Base-by-base conservation (phyloP, 2,888 invertebrate species). In the Oscheius myriophilus region DNA sequence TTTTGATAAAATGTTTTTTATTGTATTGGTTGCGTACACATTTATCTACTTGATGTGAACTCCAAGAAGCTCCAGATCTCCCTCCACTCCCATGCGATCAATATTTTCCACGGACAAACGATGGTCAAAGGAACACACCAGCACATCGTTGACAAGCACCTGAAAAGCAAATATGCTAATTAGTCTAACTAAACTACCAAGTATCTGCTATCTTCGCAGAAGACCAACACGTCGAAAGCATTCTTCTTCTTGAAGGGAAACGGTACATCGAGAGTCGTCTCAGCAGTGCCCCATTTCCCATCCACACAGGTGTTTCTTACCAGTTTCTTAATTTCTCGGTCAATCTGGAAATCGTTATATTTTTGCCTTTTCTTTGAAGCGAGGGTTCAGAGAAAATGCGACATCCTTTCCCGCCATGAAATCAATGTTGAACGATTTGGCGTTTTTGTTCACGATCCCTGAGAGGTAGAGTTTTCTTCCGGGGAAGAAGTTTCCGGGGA, bases 61-160 rank as follows among this genome's bases (percentile, higher is more conserved):
- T n/a, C 84, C 84, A 16, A 84, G 83, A 39, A 86, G 69, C n/a
- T 82, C 78, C 26, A 86, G 68, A 67, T 86, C 84, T 33, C 86
- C 86, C 39, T 78, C 76, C 63, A 86, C 80, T 7, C 67, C 62
- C 21, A 86, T 69, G 58, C 80, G 74, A 54, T 84, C 79, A 66
- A 82, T 80, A 21, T 65, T 67, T 12, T 70, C 59, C 14, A 82
- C 79, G 12, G 78, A 74, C 23, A 85, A 43, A 33, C 80, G 79
- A 59, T 86, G 84, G 16, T 78, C 78, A 74, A 76, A 86, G 21
- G 73, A 76, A 62, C 82, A 82, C 54, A 82, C 70, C 49, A 80
- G 68, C 18, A 78, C 76, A 67, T 86, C 86, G 64, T 86, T 82
- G 23, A 83, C 79, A 70, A 81, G 82, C 26, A 83, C 71, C 77